A percentile compares a stretch with the other conserved stretches of the same genome.
These are phyloP conservation scores for Ectropis crepuscularia DNA, from an alignment of 2,888 invertebrate genomes.

Conservation along the genomic window DNA sequence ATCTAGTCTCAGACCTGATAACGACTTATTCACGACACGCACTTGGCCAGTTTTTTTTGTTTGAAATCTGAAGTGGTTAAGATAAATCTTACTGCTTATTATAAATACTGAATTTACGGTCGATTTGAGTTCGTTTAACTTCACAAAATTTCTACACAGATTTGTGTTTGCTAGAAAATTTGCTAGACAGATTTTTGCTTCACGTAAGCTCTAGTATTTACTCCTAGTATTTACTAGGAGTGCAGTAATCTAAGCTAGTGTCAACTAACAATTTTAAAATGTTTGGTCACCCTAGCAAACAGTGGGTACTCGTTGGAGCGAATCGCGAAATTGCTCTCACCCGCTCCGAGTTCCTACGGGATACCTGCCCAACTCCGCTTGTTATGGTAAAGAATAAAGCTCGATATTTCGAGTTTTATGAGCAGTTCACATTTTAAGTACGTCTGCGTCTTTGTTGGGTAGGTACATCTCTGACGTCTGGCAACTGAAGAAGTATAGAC, in stretches of 20 bases:
- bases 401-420: conserved; percentile 50
- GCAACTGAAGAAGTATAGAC: not conserved
- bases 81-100: no score
- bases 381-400: conserved; percentile 56
- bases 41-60: no score
- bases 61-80: no score
- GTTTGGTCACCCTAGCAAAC: conserved; percentile 38
- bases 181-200: no score
- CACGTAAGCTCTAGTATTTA: no score
- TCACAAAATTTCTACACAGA: no score
- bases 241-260: not conserved
- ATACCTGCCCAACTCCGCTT: conserved; percentile 56
- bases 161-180: no score
- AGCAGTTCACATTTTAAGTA: conserved; percentile 44
- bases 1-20: no score
- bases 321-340: conserved; percentile 68
- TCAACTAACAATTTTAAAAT: not conserved
- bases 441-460: conserved; percentile 32
- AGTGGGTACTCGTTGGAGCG: conserved; percentile 67
- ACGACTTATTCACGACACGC: no score
- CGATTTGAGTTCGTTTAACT: no score
- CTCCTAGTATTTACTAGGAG: no score
- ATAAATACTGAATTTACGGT: no score
- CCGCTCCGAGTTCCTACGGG: conserved; percentile 53
- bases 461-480: conserved; percentile 20